These are phyloP conservation scores for Triplophysa yarkandensis DNA, from an alignment of 2,797 vertebrate genomes.

Conservation along the genomic window DNA sequence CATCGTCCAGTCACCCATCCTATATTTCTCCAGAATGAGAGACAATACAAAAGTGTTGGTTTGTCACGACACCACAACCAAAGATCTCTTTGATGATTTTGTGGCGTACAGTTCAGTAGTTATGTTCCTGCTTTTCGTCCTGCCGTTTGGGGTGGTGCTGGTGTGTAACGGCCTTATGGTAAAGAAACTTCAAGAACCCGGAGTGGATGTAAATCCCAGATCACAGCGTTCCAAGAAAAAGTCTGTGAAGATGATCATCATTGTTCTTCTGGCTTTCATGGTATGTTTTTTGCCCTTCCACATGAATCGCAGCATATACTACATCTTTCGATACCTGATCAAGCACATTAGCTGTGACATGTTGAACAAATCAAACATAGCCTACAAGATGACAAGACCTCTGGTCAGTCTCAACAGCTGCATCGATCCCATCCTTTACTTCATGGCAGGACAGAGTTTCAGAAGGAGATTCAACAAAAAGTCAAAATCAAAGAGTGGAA, in stretches of 20 bases:
- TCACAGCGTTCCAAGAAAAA: slow-evolving; percentile 85
- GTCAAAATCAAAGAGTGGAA: slow-evolving; percentile 30
- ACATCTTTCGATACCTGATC: slow-evolving; percentile 84
- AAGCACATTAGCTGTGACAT: slow-evolving; percentile 79
- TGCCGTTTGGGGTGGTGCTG: slow-evolving; percentile 89
- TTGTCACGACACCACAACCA: slow-evolving; percentile 91
- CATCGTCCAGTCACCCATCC: slow-evolving; percentile 83
- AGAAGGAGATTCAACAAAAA: slow-evolving; percentile 67
- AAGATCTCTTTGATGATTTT: slow-evolving; percentile 84
- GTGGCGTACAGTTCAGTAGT: slow-evolving; percentile 87
- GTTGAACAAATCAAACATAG: slow-evolving; percentile 83
- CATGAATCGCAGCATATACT: slow-evolving; percentile 90
- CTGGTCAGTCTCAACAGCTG: slow-evolving; percentile 94
- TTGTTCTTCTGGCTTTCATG: slow-evolving; percentile 85
- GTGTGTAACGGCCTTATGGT: slow-evolving; percentile 90
- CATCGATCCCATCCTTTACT: slow-evolving; percentile 92
- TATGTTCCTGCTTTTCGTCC: slow-evolving; percentile 84
- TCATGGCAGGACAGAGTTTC: slow-evolving; percentile 84
- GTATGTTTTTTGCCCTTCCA: slow-evolving; percentile 96
- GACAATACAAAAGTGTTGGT: slow-evolving; percentile 61
- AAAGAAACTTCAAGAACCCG: slow-evolving; percentile 78
- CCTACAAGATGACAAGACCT: slow-evolving; percentile 91
- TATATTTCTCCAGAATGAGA: slow-evolving; percentile 87
- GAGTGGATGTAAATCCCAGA: slow-evolving; percentile 61
- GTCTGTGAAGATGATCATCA: slow-evolving; percentile 92